These are phyloP conservation scores for Arge pagana DNA, from an alignment of 2,888 invertebrate species.

Conservation along the genomic window DNA sequence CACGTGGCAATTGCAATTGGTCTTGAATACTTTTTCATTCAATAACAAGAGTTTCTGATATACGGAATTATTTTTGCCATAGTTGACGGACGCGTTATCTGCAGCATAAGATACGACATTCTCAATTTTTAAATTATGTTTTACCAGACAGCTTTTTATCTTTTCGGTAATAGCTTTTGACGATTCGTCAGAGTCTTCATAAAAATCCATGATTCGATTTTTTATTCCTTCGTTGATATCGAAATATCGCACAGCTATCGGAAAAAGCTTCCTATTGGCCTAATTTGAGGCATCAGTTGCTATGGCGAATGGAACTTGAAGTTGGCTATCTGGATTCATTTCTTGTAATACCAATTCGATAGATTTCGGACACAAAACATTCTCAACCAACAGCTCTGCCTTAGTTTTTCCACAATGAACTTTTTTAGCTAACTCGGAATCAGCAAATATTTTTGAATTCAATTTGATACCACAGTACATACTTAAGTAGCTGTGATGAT, in stretches of 20 bases:
- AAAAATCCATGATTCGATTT: slow-evolving; percentile 24
- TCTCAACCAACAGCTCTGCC: slow-evolving; percentile 32
- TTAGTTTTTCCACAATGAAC: slow-evolving; percentile 33
- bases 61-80: slow-evolving; percentile 28
- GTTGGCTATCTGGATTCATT: slow-evolving; percentile 7
- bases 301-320: slow-evolving; percentile 17
- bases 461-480: slow-evolving; percentile 33
- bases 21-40: slow-evolving; percentile 28
- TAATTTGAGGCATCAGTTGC: slow-evolving; percentile 20
- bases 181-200: slow-evolving; percentile 21
- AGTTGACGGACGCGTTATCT: slow-evolving; percentile 29
- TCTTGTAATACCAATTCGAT: slow-evolving; percentile 26
- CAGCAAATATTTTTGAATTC: slow-evolving; percentile 27
- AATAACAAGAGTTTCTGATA: slow-evolving; percentile 21
- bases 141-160: slow-evolving; percentile 15
- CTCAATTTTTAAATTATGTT: slow-evolving; percentile 12
- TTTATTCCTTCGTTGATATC: slow-evolving; percentile 10
- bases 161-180: slow-evolving; percentile 11
- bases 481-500: slow-evolving; percentile 35
- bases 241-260: slow-evolving; percentile 16
- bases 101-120: slow-evolving; percentile 25
- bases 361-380: slow-evolving; percentile 32
- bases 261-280: slow-evolving; percentile 14
- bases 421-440: slow-evolving; percentile 31
- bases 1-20: slow-evolving; percentile 34